Base-by-base conservation (phyloP, 2,797 vertebrate genomes). In the Sebastes elongatus region DNA sequence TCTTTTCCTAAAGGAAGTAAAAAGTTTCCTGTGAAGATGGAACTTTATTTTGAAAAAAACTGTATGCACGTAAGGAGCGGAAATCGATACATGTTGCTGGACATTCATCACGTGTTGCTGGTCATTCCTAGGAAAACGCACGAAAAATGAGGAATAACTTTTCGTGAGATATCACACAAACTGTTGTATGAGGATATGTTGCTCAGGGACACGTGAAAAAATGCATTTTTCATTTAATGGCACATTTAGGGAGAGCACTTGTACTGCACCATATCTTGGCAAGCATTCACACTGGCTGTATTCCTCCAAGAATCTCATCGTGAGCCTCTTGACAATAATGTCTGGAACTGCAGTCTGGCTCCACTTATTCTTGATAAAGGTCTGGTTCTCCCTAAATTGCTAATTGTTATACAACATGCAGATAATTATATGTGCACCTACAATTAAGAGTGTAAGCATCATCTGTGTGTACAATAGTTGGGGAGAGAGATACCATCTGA, bases 211-310 rank as follows among this genome's bases (percentile, higher is more conserved):
- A 52, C 10, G 10, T 18, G n/a, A n/a, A 32, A 38, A 84, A 64
- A 23, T 3, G 8, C 8, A 38, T 69, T 77, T 80, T 66, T 80
- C 62, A 64, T 62, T 53, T 69, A 78, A 64, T 69, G 42, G 28
- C 49, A 72, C 61, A 81, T 61, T 74, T 22, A 35, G 38, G 53
- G 53, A 66, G 16, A 76, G 38, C 32, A 53, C 27, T 59, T 42
- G 8, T 38, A 53, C 7, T 42, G 56, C 25, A 69, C 11, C 18
- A 60, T 30, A 23, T 68, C 42, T 71, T 66, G 53, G 33, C 61
- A 49, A 77, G 11, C 65, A 74, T 69, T 62, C 16, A 67, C 16
- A 67, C 10, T 38, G 28, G 3, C 10, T 49, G 49, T 59, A 38
- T 28, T 75, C 60, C 30, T 68, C 6, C 6, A 71, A 63, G 67